phyloP scores from a whole-genome alignment of 2,888 invertebrate genomes.

The Thalpophila matura region DNA sequence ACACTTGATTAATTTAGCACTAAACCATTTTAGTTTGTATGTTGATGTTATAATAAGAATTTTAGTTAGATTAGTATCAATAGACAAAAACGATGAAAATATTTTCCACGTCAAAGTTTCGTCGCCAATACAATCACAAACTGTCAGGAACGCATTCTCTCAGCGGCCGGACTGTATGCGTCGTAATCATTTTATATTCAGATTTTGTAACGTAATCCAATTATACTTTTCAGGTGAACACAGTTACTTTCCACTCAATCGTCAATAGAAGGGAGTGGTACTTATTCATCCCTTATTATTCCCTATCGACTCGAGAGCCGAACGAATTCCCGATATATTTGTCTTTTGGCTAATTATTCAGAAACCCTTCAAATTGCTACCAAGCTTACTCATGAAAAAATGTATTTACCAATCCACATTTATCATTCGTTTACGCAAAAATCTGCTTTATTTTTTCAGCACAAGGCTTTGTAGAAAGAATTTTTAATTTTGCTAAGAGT shows the following conservation, averaged over 20 bases:
- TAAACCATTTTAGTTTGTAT: too few relatives aligned
- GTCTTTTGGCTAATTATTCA: slow-evolving; percentile 62
- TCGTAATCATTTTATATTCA: slow-evolving; percentile 5
- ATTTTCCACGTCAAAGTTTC: too few relatives aligned
- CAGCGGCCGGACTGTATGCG: too few relatives aligned
- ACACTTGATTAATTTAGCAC: too few relatives aligned
- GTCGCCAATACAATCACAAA: too few relatives aligned
- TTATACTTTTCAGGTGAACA: slow-evolving; percentile 25
- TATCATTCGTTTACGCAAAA: slow-evolving; percentile 23
- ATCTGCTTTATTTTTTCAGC: slow-evolving; percentile 27
- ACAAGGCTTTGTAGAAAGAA: slow-evolving; percentile 12
- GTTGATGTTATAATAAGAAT: too few relatives aligned
- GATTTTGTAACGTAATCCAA: slow-evolving; percentile 21
- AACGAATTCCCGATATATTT: slow-evolving; percentile 57
- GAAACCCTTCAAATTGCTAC: slow-evolving; percentile 59
- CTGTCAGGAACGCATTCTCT: too few relatives aligned
- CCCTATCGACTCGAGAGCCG: slow-evolving; percentile 49
- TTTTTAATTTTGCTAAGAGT: slow-evolving; percentile 44
- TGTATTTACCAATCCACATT: slow-evolving; percentile 13
- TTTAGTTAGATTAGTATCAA: too few relatives aligned
- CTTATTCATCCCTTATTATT: slow-evolving; percentile 55
- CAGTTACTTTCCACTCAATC: slow-evolving; percentile 17
- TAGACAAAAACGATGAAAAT: too few relatives aligned
- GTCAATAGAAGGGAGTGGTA: slow-evolving; percentile 24
- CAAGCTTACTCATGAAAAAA: slow-evolving; percentile 62